Base-by-base conservation (phyloP, 53 echinoderm and acorn worm species). In the Mesocentrotus franciscanus region DNA sequence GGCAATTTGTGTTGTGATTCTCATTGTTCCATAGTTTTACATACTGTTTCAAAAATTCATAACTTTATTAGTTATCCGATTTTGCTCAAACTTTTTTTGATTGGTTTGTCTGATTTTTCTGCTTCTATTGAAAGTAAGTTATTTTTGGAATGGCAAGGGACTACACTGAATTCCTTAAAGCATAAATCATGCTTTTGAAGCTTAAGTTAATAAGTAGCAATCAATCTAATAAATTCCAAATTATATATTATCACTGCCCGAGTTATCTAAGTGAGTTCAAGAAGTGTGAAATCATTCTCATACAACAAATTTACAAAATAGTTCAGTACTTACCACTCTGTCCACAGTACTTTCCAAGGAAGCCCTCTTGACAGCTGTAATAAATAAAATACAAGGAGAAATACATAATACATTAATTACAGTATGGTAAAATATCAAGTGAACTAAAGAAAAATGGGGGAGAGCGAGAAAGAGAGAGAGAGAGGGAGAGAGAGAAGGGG, bases 291-390 rank as follows among this genome's bases (percentile, higher is more conserved):
- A 71, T 71, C 3, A 71, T 0, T 6, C 0, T 4, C 26, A 27
- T 71, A 30, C 30, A 74, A 9, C 0, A 9, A 62, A 0, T 30
- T 10, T 10, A 49, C 49, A 49, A 49, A 15, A 74, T 30, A 29
- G 30, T 57, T 85, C 3, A 29, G 58, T 85, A 93, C 96, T 96
- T 94, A 98, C 98, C 96, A 93, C 97, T 97, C 85, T 96, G 90
- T 91, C 96, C 95, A 93, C 98, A 98, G 16, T 83, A 87, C 81
- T 72, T 68, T 22, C 98, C 98, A 56, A 92, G 92, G 92, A 62
- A 98, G 15, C 98, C 98, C 35, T 96, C 95, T 39, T 34, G 76
- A 93, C 98, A 98, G 22, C 98, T 98, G 76, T 2, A 89, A 95
- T 16, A 60, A 79, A 92, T 18, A n/a, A 56, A 92, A 74, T 49